Conservation (phyloP, 2,888 invertebrate species). For the Scaptomyza reducta region DNA sequence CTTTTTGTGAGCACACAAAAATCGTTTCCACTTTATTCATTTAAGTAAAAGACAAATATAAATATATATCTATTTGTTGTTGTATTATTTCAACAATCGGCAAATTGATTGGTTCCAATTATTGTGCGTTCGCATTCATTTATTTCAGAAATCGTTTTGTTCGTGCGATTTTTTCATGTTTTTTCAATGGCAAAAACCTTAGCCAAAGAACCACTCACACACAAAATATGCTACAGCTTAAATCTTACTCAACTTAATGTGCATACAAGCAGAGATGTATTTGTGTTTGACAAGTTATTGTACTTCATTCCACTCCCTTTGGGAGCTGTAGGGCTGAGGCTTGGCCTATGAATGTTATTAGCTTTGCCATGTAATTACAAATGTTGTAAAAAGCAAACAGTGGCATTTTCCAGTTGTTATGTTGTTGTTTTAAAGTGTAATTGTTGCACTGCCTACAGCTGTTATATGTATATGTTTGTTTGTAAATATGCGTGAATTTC, state of each 20-base stretch:
- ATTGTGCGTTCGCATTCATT: slow-evolving; percentile 2
- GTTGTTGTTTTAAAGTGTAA: neutral
- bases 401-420: neutral
- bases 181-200: slow-evolving; percentile 1
- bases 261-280: neutral
- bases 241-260: neutral
- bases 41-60: neutral
- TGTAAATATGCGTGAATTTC: too few species aligned
- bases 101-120: slow-evolving; percentile 13
- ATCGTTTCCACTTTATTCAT: neutral
- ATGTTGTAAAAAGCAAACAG: slow-evolving; percentile 3
- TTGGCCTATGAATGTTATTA: neutral
- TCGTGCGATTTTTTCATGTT: neutral
- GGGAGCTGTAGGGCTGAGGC: neutral
- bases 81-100: neutral
- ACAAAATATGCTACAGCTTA: neutral
- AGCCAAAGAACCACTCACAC: neutral
- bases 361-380: slow-evolving; percentile 25
- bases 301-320: neutral
- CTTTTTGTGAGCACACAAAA: neutral
- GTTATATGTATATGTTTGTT: too few species aligned
- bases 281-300: neutral
- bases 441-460: slow-evolving; percentile 4
- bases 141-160: neutral
- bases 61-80: neutral